phyloP scores from a whole-genome alignment of 2,888 invertebrate species.

The Camponotus fellah region DNA sequence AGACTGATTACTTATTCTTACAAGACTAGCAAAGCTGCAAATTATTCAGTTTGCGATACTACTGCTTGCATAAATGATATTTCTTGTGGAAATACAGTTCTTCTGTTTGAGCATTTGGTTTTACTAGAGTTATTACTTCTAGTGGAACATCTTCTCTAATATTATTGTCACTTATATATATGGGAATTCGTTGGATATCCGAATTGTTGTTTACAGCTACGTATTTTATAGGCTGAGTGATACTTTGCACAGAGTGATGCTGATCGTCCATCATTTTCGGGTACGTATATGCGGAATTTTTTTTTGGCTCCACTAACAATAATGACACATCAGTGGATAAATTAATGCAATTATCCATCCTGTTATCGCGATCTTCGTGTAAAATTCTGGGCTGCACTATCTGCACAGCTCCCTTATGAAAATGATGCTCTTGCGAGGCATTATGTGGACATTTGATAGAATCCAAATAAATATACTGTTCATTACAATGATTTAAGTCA shows the following conservation, averaged over 20 bases:
- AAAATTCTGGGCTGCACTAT: not conserved
- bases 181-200: slow-evolving; percentile 11
- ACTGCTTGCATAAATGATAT: not conserved
- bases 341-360: slow-evolving; percentile 17
- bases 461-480: slow-evolving; percentile 8
- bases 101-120: slow-evolving; percentile 9
- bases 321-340: not conserved
- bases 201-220: slow-evolving; percentile 5
- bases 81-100: slow-evolving; percentile 10
- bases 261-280: not conserved
- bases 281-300: not conserved
- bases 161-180: slow-evolving; percentile 15
- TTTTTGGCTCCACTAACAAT: not conserved
- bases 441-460: slow-evolving; percentile 2
- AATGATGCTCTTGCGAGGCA: not conserved
- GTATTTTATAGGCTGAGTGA: slow-evolving; percentile 41
- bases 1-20: not conserved
- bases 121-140: slow-evolving; percentile 24
- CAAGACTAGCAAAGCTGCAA: not conserved
- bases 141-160: not conserved
- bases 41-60: not conserved
- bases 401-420: not conserved
- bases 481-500: not conserved
- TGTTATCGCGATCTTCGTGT: not conserved
- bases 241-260: slow-evolving; percentile 5